Evolutionary conservation across 2,797 vertebrate species (phyloP), one percentile per base, ranked within the genome.

Genomic region (Spinibarbus caldwelli): DNA sequence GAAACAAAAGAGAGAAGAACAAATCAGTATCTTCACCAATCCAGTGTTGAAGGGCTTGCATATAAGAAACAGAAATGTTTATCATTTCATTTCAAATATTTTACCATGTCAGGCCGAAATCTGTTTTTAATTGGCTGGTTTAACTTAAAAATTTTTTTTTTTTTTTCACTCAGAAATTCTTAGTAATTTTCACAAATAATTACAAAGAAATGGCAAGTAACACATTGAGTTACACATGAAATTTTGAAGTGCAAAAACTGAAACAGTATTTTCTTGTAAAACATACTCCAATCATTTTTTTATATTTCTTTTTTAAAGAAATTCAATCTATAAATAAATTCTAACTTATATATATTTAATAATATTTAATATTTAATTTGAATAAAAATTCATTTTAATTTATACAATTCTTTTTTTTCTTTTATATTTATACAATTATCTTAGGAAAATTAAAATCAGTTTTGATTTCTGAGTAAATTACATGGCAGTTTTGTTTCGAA

Each of bases 1-100:
- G 91, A 72, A 43, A 85, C 29, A 8, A 57, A 64, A 62, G 12
- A 34, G 4, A 78, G 31, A 64, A 45, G 45, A n/a, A n/a, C 19
- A 43, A 19, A 34, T n/a, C 11, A 34, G 3, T 17, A 26, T 34
- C 26, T 49, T 73, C 26, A 26, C 8, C 11, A n/a, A 10, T 75
- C 26, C 19, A 34, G 45, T 7, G 9, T 17, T 49, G 12, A 75
- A 5, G 12, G 14, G n/a, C 47, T 8, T 36, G 6, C 7, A 10
- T 7, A n/a, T 49, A 15, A 26, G 54, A 31, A 9, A 29, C 38
- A 26, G n/a, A 34, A 47, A 29, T 15, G 1, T 31, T 64, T 64
- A 31, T n/a, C n/a, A n/a, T n/a, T n/a, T n/a, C n/a, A n/a, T n/a
- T n/a, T n/a, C n/a, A n/a, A n/a, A n/a, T n/a, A n/a, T n/a, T n/a